These are phyloP conservation scores for Patella pellucida DNA, from an alignment of 2,888 invertebrate genomes.

Conservation along the genomic window DNA sequence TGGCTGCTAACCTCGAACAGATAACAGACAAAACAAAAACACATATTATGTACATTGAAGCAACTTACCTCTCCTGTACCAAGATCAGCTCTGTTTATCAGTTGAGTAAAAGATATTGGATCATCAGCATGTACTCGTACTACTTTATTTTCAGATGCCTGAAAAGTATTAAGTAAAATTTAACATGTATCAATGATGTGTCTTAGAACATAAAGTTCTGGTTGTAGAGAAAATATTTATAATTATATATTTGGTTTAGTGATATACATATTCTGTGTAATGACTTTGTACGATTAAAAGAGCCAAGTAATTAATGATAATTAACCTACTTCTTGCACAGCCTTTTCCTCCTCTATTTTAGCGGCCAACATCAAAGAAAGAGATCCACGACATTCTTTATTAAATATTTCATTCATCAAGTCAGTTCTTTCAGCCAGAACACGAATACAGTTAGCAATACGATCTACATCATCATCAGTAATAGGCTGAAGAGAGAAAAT, in stretches of 20 bases:
- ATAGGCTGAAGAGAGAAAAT: conserved; percentile 77
- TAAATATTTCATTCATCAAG: conserved; percentile 81
- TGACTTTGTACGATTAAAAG: no score
- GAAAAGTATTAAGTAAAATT: conserved; percentile 19
- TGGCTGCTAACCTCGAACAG: no score
- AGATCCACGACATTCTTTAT: conserved; percentile 81
- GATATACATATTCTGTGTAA: not conserved
- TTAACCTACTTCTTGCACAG: conserved; percentile 73
- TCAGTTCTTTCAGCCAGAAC: conserved; percentile 74
- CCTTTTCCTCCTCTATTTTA: conserved; percentile 81
- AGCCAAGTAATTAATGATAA: no score
- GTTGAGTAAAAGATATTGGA: conserved; percentile 85
- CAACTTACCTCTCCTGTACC: conserved; percentile 77
- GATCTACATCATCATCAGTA: conserved; percentile 91
- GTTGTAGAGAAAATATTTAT: not conserved
- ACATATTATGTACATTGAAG: no score
- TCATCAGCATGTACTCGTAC: conserved; percentile 85
- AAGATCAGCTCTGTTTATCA: conserved; percentile 75
- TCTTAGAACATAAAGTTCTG: not conserved
- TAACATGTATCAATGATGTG: not conserved
- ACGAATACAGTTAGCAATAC: conserved; percentile 84
- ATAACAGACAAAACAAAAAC: no score
- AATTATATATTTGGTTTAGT: not conserved
- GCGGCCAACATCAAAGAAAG: conserved; percentile 87
- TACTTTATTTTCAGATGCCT: conserved; percentile 76